Conservation (phyloP, 1,140 invertebrate genomes). For the Drosophila suzukii region DNA sequence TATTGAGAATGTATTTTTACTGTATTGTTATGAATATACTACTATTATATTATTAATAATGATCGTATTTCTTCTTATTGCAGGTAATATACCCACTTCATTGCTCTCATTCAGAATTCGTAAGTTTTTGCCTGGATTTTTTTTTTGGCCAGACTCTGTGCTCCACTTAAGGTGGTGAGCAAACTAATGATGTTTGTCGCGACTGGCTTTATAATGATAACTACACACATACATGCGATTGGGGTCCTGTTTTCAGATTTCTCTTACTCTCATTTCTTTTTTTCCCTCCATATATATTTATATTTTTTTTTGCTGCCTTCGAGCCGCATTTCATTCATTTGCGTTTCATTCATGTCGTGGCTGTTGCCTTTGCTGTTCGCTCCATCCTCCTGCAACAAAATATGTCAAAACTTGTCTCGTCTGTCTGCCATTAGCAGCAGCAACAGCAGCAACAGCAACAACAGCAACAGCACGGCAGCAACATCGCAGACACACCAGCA, state of each 20-base stretch:
- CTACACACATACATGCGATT: constrained; percentile 23
- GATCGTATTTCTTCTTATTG: constrained; percentile 27
- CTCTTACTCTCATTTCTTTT: constrained; percentile 3
- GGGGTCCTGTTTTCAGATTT: constrained; percentile 27
- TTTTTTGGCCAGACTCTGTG: constrained; percentile 27
- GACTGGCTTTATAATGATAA: constrained; percentile 52
- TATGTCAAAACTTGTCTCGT: constrained; percentile 82
- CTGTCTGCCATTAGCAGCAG: constrained; percentile 78
- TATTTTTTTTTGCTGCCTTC: constrained; percentile 18
- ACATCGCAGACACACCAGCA: constrained; percentile 53
- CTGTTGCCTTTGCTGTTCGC: constrained; percentile 16
- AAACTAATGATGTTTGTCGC: constrained; percentile 49
- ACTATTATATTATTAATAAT: constrained; percentile 1
- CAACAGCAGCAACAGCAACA: constrained; percentile 35
- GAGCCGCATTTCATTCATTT: constrained; percentile 73
- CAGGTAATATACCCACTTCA: constrained; percentile 54
- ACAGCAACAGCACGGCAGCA: constrained; percentile 29
- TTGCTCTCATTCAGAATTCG: constrained; percentile 6
- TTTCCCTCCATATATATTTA: constrained; percentile 19
- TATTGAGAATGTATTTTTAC: background rate
- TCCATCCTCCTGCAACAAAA: constrained; percentile 57
- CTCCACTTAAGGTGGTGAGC: constrained; percentile 34
- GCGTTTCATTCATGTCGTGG: constrained; percentile 75
- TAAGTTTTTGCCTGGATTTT: constrained; percentile 42
- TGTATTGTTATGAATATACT: too few species aligned